phyloP scores from a whole-genome alignment of 2,113 vertebrate species.

The Myocastor coypus region DNA sequence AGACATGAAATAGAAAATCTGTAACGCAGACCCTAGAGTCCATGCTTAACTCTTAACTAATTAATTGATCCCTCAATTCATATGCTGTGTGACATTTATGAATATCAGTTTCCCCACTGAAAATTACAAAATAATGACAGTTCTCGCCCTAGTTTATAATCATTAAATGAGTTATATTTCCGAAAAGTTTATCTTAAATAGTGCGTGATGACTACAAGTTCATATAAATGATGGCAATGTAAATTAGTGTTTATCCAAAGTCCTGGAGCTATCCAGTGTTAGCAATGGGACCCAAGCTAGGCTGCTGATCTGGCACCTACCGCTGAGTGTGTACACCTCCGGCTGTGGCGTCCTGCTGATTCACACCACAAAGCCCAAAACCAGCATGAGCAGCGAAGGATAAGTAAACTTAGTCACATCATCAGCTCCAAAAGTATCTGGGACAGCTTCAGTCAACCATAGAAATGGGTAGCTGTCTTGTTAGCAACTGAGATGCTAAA shows the following conservation, averaged over 20 bases:
- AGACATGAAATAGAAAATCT: background rate
- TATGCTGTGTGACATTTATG: background rate
- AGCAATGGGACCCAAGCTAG: background rate
- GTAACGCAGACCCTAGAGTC: background rate
- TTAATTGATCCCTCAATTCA: background rate
- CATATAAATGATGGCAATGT: background rate
- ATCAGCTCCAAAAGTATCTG: conserved; percentile 30
- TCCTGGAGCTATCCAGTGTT: background rate
- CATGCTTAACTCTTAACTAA: background rate
- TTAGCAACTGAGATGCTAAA: conserved; percentile 55
- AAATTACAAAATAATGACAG: background rate
- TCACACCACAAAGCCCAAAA: conserved; percentile 29
- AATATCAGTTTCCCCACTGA: background rate
- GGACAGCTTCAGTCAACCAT: background rate
- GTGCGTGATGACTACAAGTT: background rate
- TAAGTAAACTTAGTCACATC: conserved; percentile 11
- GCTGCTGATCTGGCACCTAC: background rate
- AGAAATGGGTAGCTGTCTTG: conserved; percentile 29
- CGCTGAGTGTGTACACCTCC: background rate
- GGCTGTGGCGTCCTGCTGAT: background rate
- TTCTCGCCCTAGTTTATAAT: background rate
- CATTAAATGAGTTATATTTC: background rate
- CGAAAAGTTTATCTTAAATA: background rate
- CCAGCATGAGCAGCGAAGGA: background rate
- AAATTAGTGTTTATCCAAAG: background rate